Evolutionary conservation across 2,113 vertebrate genomes (phyloP), one percentile per base, ranked within the genome.

Genomic region (Pelmatolapia mariae): DNA sequence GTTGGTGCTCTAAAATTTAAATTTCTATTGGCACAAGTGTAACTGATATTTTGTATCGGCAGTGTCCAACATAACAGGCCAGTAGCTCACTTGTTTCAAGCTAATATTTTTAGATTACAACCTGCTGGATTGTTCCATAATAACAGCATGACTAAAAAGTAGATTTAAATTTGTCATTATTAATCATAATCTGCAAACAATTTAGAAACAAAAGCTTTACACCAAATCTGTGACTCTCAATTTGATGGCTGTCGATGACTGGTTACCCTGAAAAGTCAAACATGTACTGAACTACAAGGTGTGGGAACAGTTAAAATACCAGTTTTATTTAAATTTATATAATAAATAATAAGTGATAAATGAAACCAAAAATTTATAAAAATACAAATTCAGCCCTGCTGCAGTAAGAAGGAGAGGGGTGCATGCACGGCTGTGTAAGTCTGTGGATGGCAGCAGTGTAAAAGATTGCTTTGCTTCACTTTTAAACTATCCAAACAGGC

Each of bases 101-200:
- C 19, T 38, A 38, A 66, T 66, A n/a, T 0, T 36, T 38, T 38
- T 11, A 13, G 10, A 11, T 66, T 36, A 19, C 10, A 63, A 19
- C 59, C 59, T 63, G 59, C 31, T 36, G 59, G 6, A 19, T 36
- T n/a, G 19, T 36, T 38, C 19, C 10, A 13, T 38, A 66, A 38
- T 66, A 66, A 66, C 11, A n/a, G 33, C 10, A 66, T 38, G 19
- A 63, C 6, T 66, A 4, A 66, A n/a, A 4, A 19, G 59, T 36
- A 19, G 2, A n/a, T 63, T 36, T 36, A 36, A 31, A 63, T n/a
- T 0, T 63, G 31, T n/a, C 18, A 66, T 66, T 36, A 33, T 19
- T 33, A 19, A 61, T 61, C 57, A 7, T 2, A 61, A 61, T 31
- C 13, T 31, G 15, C 0, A 1, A 59, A 59, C 29, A 16, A 59